Conservation (phyloP, 1,140 invertebrate species). For the Pachypsylla venusta region DNA sequence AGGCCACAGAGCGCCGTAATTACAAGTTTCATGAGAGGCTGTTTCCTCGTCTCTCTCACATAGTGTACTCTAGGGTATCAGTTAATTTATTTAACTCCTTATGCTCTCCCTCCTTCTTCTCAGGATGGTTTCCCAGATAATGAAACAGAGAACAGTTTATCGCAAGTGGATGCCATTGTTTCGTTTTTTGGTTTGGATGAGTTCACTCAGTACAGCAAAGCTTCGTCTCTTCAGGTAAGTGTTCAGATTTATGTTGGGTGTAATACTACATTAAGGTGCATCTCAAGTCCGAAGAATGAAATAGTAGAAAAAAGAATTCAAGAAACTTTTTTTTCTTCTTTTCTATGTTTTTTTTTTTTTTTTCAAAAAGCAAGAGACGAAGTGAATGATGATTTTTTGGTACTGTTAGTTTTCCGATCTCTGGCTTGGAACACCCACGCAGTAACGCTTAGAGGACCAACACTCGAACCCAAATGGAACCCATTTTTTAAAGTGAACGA, state of each 20-base stretch:
- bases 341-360: not conserved
- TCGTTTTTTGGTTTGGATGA: slow-evolving; percentile 83
- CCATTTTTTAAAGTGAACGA: not conserved
- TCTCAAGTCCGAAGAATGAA: not conserved
- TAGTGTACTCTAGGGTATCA: not conserved
- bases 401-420: too few relatives aligned
- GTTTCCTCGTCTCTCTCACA: not conserved
- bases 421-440: not conserved
- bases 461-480: not conserved
- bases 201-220: slow-evolving; percentile 90
- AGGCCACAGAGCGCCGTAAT: not conserved
- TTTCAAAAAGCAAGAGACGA: not conserved
- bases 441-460: not conserved
- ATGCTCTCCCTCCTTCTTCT: slow-evolving; percentile 16
- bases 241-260: not conserved
- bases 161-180: slow-evolving; percentile 66
- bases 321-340: slow-evolving; percentile 1
- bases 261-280: not conserved
- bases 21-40: not conserved
- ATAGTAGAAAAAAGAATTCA: not conserved
- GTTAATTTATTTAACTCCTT: not conserved
- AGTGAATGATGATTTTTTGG: not conserved
- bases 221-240: slow-evolving; percentile 73
- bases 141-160: slow-evolving; percentile 18
- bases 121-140: slow-evolving; percentile 61